Conservation (phyloP, 2,113 vertebrate genomes). For the Microcebus murinus region DNA sequence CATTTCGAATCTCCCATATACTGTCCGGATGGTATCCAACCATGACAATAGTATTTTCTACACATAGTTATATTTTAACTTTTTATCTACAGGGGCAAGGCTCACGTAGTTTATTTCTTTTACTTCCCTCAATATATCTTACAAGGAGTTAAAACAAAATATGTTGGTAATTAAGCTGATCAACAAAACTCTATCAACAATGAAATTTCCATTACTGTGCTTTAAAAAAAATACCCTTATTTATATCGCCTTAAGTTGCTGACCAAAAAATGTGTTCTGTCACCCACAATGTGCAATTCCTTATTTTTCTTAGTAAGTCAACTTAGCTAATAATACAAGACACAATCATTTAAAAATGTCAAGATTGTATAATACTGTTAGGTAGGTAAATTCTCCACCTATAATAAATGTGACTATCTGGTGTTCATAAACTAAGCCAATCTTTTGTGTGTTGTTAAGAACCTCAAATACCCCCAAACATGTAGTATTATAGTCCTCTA, state of each 20-base stretch:
- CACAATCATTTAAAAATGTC: neutral
- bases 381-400: no score
- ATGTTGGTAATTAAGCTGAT: neutral
- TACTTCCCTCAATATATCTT: neutral
- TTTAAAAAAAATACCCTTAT: neutral
- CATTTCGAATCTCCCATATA: neutral
- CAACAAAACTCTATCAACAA: neutral
- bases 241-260: neutral
- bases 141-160: conserved; percentile 1
- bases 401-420: no score
- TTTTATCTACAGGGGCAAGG: neutral
- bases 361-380: neutral
- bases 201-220: neutral
- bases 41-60: neutral
- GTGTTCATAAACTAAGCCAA: no score
- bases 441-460: neutral
- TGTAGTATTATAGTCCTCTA: neutral
- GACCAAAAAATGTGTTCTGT: neutral
- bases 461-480: neutral
- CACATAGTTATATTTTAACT: neutral
- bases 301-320: neutral
- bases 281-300: neutral
- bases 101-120: neutral
- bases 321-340: neutral
- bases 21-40: neutral